Conservation (phyloP, 2,888 invertebrate genomes). For the Heliconius erato region DNA sequence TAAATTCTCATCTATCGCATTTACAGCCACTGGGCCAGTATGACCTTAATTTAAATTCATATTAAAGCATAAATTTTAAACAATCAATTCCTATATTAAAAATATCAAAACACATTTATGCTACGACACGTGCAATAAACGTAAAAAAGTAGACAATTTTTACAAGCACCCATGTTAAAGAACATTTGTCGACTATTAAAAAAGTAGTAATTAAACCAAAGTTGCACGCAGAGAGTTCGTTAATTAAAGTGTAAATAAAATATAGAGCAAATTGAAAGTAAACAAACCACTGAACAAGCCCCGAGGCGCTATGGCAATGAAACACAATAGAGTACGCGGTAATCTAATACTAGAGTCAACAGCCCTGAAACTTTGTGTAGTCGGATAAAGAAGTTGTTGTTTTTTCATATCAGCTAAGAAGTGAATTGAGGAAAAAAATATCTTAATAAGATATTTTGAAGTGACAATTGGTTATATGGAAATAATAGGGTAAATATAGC, state of each 20-base stretch:
- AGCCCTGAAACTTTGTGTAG: slow-evolving; percentile 16
- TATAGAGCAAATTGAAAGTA: slow-evolving; percentile 17
- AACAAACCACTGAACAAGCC: slow-evolving; percentile 17
- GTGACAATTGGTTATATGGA: neutral
- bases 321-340: slow-evolving; percentile 13
- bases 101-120: no score
- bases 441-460: neutral
- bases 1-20: no score
- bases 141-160: neutral
- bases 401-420: slow-evolving; percentile 5
- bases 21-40: no score
- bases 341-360: slow-evolving; percentile 31
- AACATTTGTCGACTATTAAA: neutral
- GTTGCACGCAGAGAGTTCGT: slow-evolving; percentile 11
- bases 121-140: neutral
- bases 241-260: slow-evolving; percentile 35
- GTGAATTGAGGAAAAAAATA: neutral
- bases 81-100: no score
- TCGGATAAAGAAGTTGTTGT: slow-evolving; percentile 13
- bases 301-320: neutral
- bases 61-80: no score
- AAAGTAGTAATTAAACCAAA: slow-evolving; percentile 18
- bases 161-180: neutral
- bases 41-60: no score
- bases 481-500: neutral